Conservation (phyloP, 2,888 invertebrate species). For the Dinocampus coccinellae region DNA sequence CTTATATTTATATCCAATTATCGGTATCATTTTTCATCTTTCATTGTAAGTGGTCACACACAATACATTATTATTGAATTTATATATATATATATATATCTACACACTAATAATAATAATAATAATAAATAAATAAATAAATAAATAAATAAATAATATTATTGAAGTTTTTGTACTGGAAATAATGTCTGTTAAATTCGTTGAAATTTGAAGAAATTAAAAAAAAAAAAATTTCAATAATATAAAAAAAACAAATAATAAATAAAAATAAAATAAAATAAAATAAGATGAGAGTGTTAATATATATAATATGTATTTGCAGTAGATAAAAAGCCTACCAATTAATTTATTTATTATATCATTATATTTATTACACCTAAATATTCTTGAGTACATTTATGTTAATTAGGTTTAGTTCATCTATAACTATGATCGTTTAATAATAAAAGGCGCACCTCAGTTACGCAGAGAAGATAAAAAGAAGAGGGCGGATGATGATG, state of each 20-base stretch:
- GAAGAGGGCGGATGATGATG: too few relatives aligned
- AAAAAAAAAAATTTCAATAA: too few relatives aligned
- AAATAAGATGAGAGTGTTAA: neutral
- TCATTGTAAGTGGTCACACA: neutral
- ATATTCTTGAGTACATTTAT: neutral
- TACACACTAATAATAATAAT: neutral
- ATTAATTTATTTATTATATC: neutral
- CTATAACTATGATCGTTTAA: constrained; percentile 60
- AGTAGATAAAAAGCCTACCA: neutral
- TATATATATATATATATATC: neutral
- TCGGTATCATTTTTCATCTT: constrained; percentile 8
- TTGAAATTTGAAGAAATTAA: too few relatives aligned
- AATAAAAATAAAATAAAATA: neutral
- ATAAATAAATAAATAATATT: neutral
- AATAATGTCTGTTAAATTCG: too few relatives aligned
- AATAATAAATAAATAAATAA: neutral
- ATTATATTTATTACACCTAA: neutral
- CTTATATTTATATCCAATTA: neutral
- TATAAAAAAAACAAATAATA: too few relatives aligned
- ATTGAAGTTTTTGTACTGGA: too few relatives aligned
- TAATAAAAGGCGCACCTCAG: constrained; percentile 54
- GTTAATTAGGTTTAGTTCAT: constrained; percentile 57
- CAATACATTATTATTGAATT: neutral
- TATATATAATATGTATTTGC: neutral
- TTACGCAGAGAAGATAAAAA: constrained; percentile 50